phyloP scores from a whole-genome alignment of 2,113 vertebrate genomes.

The Probosciger aterrimus region DNA sequence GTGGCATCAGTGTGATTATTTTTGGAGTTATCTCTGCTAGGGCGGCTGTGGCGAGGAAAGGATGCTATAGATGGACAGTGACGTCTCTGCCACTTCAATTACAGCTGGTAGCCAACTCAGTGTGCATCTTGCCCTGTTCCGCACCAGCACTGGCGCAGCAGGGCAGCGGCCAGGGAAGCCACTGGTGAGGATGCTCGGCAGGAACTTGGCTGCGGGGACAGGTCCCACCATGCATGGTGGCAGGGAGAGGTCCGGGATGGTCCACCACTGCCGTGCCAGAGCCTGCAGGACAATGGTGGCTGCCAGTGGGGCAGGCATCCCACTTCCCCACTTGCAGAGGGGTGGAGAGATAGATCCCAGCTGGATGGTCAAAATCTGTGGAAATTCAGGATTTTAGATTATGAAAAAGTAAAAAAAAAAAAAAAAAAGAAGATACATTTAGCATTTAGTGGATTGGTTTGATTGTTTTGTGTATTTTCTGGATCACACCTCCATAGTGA shows the following conservation, averaged over 20 bases:
- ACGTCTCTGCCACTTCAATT: conserved; percentile 81
- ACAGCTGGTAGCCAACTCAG: conserved; percentile 63
- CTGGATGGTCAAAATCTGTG: rapidly evolving
- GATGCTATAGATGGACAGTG: conserved; percentile 76
- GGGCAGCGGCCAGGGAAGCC: conserved; percentile 50
- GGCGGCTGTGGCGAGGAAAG: conserved; percentile 28
- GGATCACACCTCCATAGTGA: rapidly evolving
- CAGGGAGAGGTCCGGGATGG: not conserved
- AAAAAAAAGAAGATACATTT: rapidly evolving
- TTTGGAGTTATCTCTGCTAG: not conserved
- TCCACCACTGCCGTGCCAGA: rapidly evolving
- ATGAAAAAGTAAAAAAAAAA: not conserved
- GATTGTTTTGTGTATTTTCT: not conserved
- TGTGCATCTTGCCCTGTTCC: conserved; percentile 58
- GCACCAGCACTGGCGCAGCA: conserved; percentile 55
- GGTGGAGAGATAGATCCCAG: not conserved
- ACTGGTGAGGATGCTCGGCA: not conserved
- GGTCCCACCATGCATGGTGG: rapidly evolving
- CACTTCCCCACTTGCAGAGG: not conserved
- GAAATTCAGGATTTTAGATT: not conserved
- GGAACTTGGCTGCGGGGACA: not conserved
- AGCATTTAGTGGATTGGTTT: not conserved
- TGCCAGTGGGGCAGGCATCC: not conserved
- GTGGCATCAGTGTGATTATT: conserved; percentile 31
- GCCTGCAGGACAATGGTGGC: not conserved